These are phyloP conservation scores for Eleutherodactylus coqui DNA, from an alignment of 2,797 vertebrate genomes.

Conservation along the genomic window DNA sequence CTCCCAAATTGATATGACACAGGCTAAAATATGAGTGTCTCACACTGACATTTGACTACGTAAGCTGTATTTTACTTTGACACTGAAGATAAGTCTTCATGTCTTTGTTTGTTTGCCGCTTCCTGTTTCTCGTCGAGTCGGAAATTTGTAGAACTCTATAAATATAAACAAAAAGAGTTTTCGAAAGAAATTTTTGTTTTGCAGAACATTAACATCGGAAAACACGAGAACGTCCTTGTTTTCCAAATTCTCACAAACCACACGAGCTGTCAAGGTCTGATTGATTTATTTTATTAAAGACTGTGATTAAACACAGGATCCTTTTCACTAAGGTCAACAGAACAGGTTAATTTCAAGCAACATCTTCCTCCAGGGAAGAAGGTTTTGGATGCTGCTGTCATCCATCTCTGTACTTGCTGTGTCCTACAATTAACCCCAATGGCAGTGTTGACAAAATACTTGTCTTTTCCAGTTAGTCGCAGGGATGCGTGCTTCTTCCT, in stretches of 20 bases:
- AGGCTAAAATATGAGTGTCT: constrained; percentile 24
- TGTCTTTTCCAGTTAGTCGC: constrained; percentile 49
- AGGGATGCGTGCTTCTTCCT: not conserved
- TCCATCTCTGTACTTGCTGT: constrained; percentile 43
- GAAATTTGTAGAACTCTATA: not conserved
- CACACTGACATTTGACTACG: constrained; percentile 7
- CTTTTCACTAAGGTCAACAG: constrained; percentile 45
- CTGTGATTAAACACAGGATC: constrained; percentile 53
- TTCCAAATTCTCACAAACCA: constrained; percentile 10
- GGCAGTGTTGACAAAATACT: constrained; percentile 54
- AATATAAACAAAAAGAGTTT: not conserved
- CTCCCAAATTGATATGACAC: constrained; percentile 24
- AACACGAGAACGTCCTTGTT: not conserved
- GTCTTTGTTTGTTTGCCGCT: not conserved
- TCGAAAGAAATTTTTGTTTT: not conserved
- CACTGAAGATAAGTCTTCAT: constrained; percentile 23
- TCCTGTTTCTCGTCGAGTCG: not conserved
- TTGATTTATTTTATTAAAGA: constrained; percentile 54
- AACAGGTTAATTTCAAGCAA: constrained; percentile 56
- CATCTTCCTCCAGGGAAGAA: constrained; percentile 48
- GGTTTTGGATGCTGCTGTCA: constrained; percentile 54
- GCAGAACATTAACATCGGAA: constrained; percentile 2
- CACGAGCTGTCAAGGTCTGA: constrained; percentile 39
- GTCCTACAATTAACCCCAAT: constrained; percentile 49
- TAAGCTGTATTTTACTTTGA: constrained; percentile 24